Conservation (phyloP, 2,888 invertebrate species). For the Hedychridium roseum region DNA sequence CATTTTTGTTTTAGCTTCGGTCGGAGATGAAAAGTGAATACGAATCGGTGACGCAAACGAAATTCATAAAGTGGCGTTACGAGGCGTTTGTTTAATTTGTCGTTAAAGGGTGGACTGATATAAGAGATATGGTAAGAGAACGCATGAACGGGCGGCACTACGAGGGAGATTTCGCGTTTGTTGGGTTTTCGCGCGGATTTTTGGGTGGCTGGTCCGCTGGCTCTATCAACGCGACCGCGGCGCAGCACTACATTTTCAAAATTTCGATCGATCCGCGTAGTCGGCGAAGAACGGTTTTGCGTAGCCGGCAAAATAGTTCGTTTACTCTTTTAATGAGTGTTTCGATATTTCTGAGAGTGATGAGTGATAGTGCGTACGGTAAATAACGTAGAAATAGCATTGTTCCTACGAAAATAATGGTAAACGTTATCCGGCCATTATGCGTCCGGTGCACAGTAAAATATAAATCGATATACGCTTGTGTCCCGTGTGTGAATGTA, state of each 20-base stretch:
- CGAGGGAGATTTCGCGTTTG: conserved; percentile 38
- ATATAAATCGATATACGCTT: conserved; percentile 1
- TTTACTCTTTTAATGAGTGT: conserved; percentile 3
- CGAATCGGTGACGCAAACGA: conserved; percentile 42
- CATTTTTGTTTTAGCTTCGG: conserved; percentile 60
- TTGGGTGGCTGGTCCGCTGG: too few relatives aligned
- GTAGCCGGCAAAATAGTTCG: conserved; percentile 9
- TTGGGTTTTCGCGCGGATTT: conserved; percentile 35
- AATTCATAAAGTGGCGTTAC: conserved; percentile 26
- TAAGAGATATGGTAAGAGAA: conserved; percentile 49
- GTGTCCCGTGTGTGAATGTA: conserved; percentile 4
- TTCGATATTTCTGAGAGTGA: neutral
- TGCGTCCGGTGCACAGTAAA: too few relatives aligned
- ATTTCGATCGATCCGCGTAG: conserved; percentile 32
- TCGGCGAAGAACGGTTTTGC: conserved; percentile 9
- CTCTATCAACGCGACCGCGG: conserved; percentile 32
- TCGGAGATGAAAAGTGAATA: conserved; percentile 50
- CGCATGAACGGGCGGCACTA: conserved; percentile 43
- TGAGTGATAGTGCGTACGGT: too few relatives aligned
- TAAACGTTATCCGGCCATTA: conserved; percentile 11
- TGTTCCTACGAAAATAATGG: conserved; percentile 28
- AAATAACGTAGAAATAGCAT: neutral
- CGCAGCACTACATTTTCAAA: conserved; percentile 35
- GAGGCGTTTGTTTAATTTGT: conserved; percentile 26
- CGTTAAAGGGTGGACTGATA: conserved; percentile 26